phyloP scores from a whole-genome alignment of 2,797 vertebrate species.

The Alcedo atthis region DNA sequence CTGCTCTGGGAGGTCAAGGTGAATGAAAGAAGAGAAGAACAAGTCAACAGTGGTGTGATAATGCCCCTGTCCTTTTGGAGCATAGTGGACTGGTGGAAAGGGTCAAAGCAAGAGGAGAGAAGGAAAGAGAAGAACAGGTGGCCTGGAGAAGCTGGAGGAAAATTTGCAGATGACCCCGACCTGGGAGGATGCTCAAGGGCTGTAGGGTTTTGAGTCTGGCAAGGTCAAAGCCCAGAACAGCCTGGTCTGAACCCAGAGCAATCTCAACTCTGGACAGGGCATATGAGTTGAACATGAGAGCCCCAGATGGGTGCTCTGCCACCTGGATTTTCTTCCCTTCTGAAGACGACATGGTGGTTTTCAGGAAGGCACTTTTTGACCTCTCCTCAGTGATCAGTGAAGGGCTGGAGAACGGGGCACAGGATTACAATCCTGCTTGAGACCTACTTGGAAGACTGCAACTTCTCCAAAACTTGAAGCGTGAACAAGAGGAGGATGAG shows the following conservation, averaged over 20 bases:
- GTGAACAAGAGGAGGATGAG: slow-evolving; percentile 74
- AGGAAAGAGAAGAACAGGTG: background rate
- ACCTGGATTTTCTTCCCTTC: background rate
- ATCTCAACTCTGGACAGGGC: background rate
- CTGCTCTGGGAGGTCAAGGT: background rate
- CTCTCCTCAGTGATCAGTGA: background rate
- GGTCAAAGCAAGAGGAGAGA: background rate
- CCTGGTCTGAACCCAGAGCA: background rate
- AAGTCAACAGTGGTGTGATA: background rate
- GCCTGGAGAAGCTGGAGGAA: background rate
- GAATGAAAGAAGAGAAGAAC: background rate
- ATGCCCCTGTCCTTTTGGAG: background rate
- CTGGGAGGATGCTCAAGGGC: background rate
- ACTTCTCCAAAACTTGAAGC: slow-evolving; percentile 76
- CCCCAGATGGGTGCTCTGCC: background rate
- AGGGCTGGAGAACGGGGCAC: background rate
- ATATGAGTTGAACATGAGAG: background rate
- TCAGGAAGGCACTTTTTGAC: background rate
- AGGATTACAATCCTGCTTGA: background rate
- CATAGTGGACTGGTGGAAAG: background rate
- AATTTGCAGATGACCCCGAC: background rate
- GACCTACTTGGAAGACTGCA: slow-evolving; percentile 74
- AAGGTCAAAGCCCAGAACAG: background rate
- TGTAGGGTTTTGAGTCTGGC: background rate
- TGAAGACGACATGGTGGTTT: background rate